Conservation (phyloP, 2,797 vertebrate genomes). For the Mormyrus hasselquistii region DNA sequence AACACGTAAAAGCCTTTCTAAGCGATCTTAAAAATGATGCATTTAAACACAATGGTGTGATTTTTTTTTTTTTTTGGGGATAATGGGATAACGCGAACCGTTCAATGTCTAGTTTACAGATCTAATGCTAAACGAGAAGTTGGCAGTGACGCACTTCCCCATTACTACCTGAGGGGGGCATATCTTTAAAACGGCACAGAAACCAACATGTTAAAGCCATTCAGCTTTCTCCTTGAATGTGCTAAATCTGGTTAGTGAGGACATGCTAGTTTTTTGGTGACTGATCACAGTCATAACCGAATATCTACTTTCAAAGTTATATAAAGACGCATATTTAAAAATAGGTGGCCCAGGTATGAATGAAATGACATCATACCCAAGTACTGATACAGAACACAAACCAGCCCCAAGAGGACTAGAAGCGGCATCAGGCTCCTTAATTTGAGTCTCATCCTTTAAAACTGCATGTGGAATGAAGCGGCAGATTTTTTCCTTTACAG, state of each 20-base stretch:
- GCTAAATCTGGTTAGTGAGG: not conserved
- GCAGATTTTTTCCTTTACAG: not conserved
- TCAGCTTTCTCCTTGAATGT: not conserved
- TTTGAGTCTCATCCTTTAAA: not conserved
- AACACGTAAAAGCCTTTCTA: not conserved
- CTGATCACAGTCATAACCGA: not conserved
- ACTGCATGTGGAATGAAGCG: not conserved
- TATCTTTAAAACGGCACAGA: not conserved
- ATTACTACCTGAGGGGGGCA: not conserved
- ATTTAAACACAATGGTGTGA: not conserved
- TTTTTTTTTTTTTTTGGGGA: not conserved
- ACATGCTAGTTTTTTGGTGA: conserved; percentile 8
- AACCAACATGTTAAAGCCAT: not conserved
- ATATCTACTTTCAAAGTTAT: not conserved
- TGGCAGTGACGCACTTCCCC: not conserved
- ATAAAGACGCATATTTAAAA: conserved; percentile 1
- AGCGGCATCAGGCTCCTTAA: not conserved
- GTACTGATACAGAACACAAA: not conserved
- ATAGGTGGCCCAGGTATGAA: not conserved
- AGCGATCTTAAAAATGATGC: not conserved
- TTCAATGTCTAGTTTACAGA: not conserved
- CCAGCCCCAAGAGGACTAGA: not conserved
- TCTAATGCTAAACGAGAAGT: not conserved
- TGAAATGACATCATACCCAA: not conserved
- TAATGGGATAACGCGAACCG: not conserved